phyloP scores from a whole-genome alignment of 2,113 vertebrate species.

The Aythya baeri region DNA sequence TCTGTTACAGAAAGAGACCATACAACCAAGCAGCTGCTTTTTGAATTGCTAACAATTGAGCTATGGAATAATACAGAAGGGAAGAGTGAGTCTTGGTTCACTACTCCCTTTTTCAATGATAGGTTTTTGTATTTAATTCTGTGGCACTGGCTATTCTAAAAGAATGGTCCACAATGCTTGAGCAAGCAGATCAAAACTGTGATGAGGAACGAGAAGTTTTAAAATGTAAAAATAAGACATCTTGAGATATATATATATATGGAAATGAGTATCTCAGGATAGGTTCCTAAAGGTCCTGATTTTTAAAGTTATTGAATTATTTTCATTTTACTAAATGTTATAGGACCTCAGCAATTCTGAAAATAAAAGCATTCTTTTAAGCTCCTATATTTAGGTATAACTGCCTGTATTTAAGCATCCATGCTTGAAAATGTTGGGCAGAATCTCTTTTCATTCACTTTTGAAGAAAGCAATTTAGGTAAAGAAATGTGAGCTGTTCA shows the following conservation, averaged over 20 bases:
- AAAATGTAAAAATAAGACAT: constrained; percentile 28
- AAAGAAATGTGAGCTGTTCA: constrained; percentile 5
- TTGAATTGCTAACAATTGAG: constrained; percentile 48
- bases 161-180: neutral
- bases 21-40: constrained; percentile 52
- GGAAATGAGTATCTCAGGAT: neutral
- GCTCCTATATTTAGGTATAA: constrained; percentile 16
- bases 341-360: constrained; percentile 21
- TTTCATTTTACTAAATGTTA: neutral
- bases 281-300: neutral
- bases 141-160: neutral
- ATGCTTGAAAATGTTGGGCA: constrained; percentile 24
- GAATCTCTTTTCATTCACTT: constrained; percentile 7
- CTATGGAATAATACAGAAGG: constrained; percentile 10
- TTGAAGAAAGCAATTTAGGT: neutral
- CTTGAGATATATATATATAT: neutral
- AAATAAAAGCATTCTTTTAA: constrained; percentile 22
- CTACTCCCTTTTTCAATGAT: constrained; percentile 11
- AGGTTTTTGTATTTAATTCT: constrained; percentile 28
- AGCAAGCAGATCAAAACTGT: constrained; percentile 31
- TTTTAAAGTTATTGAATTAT: neutral
- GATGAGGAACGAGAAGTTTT: neutral
- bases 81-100: constrained; percentile 17
- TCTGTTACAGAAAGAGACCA: neutral
- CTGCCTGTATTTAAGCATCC: constrained; percentile 1